Evolutionary conservation across 2,113 vertebrate species (phyloP).

Genomic region (Picathartes gymnocephalus): DNA sequence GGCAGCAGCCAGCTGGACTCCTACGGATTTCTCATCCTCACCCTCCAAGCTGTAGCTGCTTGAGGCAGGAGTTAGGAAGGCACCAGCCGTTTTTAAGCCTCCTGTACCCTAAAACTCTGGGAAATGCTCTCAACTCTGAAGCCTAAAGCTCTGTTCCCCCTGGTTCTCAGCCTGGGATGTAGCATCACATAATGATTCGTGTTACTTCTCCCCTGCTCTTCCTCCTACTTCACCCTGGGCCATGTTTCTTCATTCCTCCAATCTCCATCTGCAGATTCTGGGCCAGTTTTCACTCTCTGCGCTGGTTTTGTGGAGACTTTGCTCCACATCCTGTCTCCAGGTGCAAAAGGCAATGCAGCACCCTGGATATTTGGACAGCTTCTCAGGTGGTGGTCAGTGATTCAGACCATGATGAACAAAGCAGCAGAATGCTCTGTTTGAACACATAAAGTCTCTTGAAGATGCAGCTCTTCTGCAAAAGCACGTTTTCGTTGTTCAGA

Average conservation of each 20-base stretch:
- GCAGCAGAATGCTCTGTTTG: neutral
- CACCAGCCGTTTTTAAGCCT: neutral
- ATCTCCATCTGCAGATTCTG: neutral
- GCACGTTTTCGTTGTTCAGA: neutral
- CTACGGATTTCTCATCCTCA: neutral
- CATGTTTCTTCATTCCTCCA: neutral
- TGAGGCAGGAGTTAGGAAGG: neutral
- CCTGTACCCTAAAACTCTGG: neutral
- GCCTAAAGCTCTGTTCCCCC: neutral
- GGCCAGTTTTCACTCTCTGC: neutral
- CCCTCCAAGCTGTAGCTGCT: neutral
- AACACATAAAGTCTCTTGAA: neutral
- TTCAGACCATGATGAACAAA: neutral
- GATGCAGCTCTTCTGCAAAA: neutral
- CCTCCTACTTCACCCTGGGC: neutral
- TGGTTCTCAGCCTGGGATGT: neutral
- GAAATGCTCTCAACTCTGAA: neutral
- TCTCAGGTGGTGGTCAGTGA: neutral
- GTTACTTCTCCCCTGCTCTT: neutral
- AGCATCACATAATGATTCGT: neutral
- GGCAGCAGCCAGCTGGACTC: neutral
- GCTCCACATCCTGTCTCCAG: neutral
- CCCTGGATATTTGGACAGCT: neutral
- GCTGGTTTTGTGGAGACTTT: neutral
- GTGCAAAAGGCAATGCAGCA: neutral